Base-by-base conservation (phyloP, 2,113 vertebrate species). In the Poecilia latipinna region DNA sequence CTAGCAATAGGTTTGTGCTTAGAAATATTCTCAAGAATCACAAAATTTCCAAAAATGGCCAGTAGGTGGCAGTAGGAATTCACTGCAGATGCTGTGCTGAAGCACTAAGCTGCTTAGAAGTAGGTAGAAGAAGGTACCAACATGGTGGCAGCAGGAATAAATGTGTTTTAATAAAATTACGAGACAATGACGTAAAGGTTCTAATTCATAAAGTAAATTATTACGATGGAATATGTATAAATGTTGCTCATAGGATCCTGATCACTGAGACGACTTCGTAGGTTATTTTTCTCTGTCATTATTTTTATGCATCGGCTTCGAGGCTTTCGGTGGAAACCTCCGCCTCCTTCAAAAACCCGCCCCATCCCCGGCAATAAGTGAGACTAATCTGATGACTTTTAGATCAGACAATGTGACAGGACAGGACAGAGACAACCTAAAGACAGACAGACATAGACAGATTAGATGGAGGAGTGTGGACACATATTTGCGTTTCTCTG, bases 31-130 rank as follows among this genome's bases (percentile, higher is more conserved):
- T 48, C 17, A 57, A n/a, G 51, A 11, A n/a, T 57, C 19, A 57
- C 51, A 1, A 10, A 57, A 57, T 24, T 80, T 80, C 65, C 54
- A 22, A 8, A 31, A 35, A 5, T 54, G 80, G 80, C 82, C 94
- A 94, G 90, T 35, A 93, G 93, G 78, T 92, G 93, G 93, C 39
- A 85, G 77, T 91, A 92, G 79, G 91, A 70, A 63, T 75, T 85
- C 85, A 92, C 86, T 67, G 70, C 54, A 35, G 8, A 37, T 31
- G 37, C 35, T 37, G 31, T 12, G 51, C 35, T n/a, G 4, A 62
- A 51, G 26, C 35, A 6, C 19, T 22, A 12, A 54, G 70, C 37
- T 42, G 8, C 67, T 28, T 22, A 2, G 0, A 35, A 26, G 26
- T 4, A 22, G 72, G 42, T 35, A 66, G 1, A 35, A 33, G 12